phyloP scores from a whole-genome alignment of 1,140 invertebrate genomes.

The Riptortus pedestris region DNA sequence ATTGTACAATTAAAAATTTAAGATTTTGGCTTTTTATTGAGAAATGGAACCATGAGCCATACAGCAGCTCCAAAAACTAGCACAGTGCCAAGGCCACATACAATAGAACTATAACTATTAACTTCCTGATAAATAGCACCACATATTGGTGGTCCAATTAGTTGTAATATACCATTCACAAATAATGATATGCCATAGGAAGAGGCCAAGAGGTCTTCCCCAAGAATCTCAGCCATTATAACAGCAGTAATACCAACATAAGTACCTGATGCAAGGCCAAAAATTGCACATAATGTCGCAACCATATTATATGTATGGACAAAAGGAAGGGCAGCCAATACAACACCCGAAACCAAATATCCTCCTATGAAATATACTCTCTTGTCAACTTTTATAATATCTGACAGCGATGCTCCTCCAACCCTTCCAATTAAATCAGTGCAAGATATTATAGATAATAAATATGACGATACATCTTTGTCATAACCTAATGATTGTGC shows the following conservation, averaged over 20 bases:
- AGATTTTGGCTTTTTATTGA: slow-evolving; percentile 38
- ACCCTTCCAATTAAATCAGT: slow-evolving; percentile 69
- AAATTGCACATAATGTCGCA: slow-evolving; percentile 57
- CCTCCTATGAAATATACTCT: slow-evolving; percentile 71
- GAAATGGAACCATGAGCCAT: slow-evolving; percentile 63
- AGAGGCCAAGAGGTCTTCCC: slow-evolving; percentile 67
- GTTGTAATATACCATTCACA: slow-evolving; percentile 66
- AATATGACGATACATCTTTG: slow-evolving; percentile 52
- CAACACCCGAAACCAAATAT: slow-evolving; percentile 60
- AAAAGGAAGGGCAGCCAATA: slow-evolving; percentile 55
- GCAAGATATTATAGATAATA: slow-evolving; percentile 66
- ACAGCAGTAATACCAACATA: slow-evolving; percentile 75
- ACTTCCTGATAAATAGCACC: slow-evolving; percentile 54
- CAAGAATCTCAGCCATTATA: slow-evolving; percentile 75
- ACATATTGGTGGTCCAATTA: slow-evolving; percentile 68
- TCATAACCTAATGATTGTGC: slow-evolving; percentile 55
- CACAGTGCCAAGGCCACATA: slow-evolving; percentile 57
- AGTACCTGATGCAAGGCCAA: slow-evolving; percentile 71
- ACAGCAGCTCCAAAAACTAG: slow-evolving; percentile 58
- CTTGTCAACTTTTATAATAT: slow-evolving; percentile 58
- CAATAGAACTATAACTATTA: slow-evolving; percentile 54
- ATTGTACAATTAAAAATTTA: too few species aligned
- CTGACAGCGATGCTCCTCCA: slow-evolving; percentile 68
- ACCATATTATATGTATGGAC: slow-evolving; percentile 44
- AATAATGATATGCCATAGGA: slow-evolving; percentile 76